Percentiles rank a stretch among this genome's conserved stretches.
These are phyloP conservation scores for Ctenopoma kingsleyae DNA, from an alignment of 2,797 vertebrate genomes.

Conservation along the genomic window DNA sequence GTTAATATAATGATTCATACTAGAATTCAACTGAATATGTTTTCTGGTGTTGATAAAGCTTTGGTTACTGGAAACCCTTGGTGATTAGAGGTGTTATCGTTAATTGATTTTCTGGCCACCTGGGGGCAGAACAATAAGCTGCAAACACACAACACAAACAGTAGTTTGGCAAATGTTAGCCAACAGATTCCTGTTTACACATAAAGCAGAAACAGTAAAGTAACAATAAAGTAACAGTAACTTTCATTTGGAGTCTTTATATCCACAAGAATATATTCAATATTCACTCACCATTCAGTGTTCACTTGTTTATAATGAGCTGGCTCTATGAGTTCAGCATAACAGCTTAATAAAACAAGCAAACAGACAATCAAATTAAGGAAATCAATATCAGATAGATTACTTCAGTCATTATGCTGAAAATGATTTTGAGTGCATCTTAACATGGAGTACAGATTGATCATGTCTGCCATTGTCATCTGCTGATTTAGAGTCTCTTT, in stretches of 20 bases:
- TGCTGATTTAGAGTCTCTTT: not conserved
- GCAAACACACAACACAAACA: conserved; percentile 5
- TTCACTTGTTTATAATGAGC: not conserved
- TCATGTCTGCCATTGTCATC: not conserved
- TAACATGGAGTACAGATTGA: not conserved
- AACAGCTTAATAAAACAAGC: no score
- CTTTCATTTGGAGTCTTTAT: conserved; percentile 21
- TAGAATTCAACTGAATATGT: not conserved
- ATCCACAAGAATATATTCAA: conserved; percentile 19
- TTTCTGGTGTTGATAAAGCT: not conserved
- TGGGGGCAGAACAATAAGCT: conserved; percentile 1
- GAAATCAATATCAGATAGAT: not conserved
- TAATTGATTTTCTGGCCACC: conserved; percentile 14
- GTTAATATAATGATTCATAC: not conserved
- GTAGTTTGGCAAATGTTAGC: not conserved
- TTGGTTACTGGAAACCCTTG: no score
- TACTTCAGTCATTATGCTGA: conserved; percentile 12
- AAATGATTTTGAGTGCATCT: conserved; percentile 3
- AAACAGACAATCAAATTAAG: not conserved
- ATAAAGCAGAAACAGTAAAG: not conserved
- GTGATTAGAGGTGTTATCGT: not conserved
- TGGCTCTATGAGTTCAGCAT: not conserved
- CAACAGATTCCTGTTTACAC: conserved; percentile 3
- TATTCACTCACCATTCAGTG: not conserved
- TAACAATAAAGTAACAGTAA: conserved; percentile 10